phyloP scores from a whole-genome alignment of 2,797 vertebrate species.

The Notolabrus celidotus region DNA sequence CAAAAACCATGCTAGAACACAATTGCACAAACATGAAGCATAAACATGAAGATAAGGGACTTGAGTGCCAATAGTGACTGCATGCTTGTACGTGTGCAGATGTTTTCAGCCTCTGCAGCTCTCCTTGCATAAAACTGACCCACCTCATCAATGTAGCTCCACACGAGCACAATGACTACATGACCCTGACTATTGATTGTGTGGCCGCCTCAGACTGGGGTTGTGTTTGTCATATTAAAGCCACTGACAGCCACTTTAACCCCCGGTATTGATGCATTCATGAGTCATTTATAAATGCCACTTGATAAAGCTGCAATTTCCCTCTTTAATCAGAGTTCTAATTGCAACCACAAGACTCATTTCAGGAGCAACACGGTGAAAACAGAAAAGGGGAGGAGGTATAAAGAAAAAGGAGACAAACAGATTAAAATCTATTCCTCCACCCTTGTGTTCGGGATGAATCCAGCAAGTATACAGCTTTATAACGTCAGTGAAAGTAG shows the following conservation, averaged over 20 bases:
- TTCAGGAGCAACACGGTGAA: slow-evolving; percentile 14
- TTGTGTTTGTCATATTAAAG: slow-evolving; percentile 47
- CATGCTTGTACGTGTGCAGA: neutral
- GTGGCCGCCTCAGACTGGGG: slow-evolving; percentile 14
- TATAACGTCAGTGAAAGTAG: slow-evolving; percentile 8
- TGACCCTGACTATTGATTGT: slow-evolving; percentile 41
- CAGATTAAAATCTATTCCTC: slow-evolving; percentile 22
- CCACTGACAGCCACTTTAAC: slow-evolving; percentile 48
- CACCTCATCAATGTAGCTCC: slow-evolving; percentile 31
- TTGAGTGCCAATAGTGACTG: neutral
- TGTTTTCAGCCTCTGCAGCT: neutral
- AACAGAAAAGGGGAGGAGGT: neutral
- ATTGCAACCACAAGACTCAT: slow-evolving; percentile 55
- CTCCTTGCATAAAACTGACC: slow-evolving; percentile 10
- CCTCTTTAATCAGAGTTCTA: slow-evolving; percentile 71
- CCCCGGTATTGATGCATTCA: slow-evolving; percentile 52
- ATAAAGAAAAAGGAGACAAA: neutral
- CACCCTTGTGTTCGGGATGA: slow-evolving; percentile 26
- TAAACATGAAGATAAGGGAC: slow-evolving; percentile 14
- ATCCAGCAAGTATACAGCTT: slow-evolving; percentile 18
- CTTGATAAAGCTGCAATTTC: slow-evolving; percentile 70
- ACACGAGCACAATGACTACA: slow-evolving; percentile 7
- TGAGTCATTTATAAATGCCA: slow-evolving; percentile 54
- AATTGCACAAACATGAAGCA: slow-evolving; percentile 28
- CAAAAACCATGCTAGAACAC: slow-evolving; percentile 23